Percentiles rank a stretch among this genome's conserved stretches.
phyloP scores from a whole-genome alignment of 2,113 vertebrate species.

The Ictalurus punctatus region DNA sequence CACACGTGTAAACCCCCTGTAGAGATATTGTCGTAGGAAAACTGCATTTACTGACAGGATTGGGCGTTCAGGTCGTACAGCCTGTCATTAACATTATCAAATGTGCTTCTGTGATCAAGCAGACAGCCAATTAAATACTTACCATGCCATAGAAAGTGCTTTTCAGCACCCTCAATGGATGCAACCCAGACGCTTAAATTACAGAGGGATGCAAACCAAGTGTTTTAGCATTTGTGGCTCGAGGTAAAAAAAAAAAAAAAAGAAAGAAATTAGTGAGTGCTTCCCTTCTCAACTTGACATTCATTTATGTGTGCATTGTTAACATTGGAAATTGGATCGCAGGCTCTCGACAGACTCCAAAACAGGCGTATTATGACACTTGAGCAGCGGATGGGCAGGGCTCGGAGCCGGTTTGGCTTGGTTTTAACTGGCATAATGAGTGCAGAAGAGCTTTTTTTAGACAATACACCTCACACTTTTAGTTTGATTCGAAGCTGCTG shows the following conservation, averaged over 20 bases:
- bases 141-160: conserved; percentile 49
- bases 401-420: conserved; percentile 19
- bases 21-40: conserved; percentile 35
- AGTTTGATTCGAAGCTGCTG: conserved; percentile 19
- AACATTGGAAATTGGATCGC: conserved; percentile 27
- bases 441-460: conserved; percentile 3
- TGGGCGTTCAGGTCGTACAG: conserved; percentile 49
- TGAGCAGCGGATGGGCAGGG: conserved; percentile 7
- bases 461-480: neutral
- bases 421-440: conserved; percentile 1
- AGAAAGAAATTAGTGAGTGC: neutral
- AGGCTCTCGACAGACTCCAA: conserved; percentile 2
- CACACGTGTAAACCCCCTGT: conserved; percentile 20
- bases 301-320: conserved; percentile 39
- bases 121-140: conserved; percentile 44
- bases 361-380: conserved; percentile 32
- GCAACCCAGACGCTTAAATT: conserved; percentile 47
- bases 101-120: conserved; percentile 47
- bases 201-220: conserved; percentile 44
- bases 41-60: conserved; percentile 36
- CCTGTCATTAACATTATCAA: conserved; percentile 63
- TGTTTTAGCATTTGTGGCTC: conserved; percentile 35
- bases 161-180: conserved; percentile 45
- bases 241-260: neutral
- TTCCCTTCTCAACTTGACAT: conserved; percentile 35